Percentiles rank a stretch among this genome's conserved stretches.
Evolutionary conservation across 2,888 invertebrate genomes (phyloP).

Genomic region (Exephanes ischioxanthus): DNA sequence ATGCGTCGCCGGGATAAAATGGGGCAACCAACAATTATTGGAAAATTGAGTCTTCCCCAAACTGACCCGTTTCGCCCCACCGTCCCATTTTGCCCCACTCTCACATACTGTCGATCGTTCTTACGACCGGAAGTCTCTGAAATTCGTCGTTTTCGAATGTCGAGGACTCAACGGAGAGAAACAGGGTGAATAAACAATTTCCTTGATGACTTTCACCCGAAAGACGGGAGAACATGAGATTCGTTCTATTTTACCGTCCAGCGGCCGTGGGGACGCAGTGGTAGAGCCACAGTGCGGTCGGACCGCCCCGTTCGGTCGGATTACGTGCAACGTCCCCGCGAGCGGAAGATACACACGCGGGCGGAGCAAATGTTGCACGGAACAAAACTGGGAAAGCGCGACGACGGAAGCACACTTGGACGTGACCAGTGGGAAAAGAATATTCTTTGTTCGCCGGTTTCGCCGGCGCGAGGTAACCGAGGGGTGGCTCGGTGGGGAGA

Average conservation of each 20-base stretch:
- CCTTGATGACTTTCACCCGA: no score
- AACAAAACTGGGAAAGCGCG: not conserved
- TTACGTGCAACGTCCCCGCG: constrained; percentile 17
- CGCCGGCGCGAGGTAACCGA: constrained; percentile 6
- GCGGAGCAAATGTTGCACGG: constrained; percentile 5
- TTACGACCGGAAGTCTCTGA: no score
- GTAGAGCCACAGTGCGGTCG: not conserved
- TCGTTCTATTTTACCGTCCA: not conserved
- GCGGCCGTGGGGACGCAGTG: not conserved
- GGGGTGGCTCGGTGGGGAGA: constrained; percentile 16
- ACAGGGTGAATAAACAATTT: no score
- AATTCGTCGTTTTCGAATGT: not conserved
- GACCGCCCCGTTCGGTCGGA: not conserved
- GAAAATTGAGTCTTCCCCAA: no score
- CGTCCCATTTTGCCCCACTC: no score
- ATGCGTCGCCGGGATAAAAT: no score
- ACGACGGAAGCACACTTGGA: constrained; percentile 50
- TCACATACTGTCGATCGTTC: no score
- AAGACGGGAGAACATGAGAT: not conserved
- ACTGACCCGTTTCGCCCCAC: no score
- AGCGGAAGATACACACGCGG: not conserved
- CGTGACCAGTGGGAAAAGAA: constrained; percentile 65
- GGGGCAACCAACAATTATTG: no score
- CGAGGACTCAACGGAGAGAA: not conserved
- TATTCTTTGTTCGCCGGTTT: constrained; percentile 47